Evolutionary conservation across 2,888 invertebrate genomes (phyloP).

Genomic region (Parasteatoda lunata): DNA sequence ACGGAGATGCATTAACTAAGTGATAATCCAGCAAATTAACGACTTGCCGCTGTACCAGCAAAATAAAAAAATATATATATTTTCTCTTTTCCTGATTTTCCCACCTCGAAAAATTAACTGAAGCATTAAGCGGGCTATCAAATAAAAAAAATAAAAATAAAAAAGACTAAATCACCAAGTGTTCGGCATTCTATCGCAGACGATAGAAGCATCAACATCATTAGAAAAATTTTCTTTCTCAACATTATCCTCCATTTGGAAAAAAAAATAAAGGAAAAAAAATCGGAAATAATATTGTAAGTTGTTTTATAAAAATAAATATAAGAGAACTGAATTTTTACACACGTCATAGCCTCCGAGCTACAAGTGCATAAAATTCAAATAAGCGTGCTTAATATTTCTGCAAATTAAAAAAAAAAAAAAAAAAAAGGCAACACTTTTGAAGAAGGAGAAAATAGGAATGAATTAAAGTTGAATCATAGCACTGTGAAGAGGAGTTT

Average conservation of each 20-base stretch:
- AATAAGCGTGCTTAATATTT: constrained; percentile 18
- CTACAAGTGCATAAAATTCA: constrained; percentile 35
- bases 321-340: neutral
- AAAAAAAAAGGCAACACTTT: neutral
- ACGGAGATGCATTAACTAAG: constrained; percentile 43
- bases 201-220: constrained; percentile 7
- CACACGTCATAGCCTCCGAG: neutral
- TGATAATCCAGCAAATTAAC: constrained; percentile 58
- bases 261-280: constrained; percentile 10
- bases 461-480: neutral
- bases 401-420: neutral
- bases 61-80: neutral
- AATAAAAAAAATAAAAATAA: neutral
- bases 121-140: constrained; percentile 13
- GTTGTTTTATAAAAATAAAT: neutral
- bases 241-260: constrained; percentile 21
- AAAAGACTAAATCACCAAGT: constrained; percentile 5
- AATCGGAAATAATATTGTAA: neutral
- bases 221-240: neutral
- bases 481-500: neutral
- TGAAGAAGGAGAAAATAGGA: neutral
- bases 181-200: neutral
- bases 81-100: neutral
- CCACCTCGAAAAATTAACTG: constrained; percentile 15
- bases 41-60: neutral